A percentile compares a stretch with the other conserved stretches of the same genome.
Evolutionary conservation across 92 coral and sea anemone species (phyloP).

Genomic region (Meandrina meandrites): DNA sequence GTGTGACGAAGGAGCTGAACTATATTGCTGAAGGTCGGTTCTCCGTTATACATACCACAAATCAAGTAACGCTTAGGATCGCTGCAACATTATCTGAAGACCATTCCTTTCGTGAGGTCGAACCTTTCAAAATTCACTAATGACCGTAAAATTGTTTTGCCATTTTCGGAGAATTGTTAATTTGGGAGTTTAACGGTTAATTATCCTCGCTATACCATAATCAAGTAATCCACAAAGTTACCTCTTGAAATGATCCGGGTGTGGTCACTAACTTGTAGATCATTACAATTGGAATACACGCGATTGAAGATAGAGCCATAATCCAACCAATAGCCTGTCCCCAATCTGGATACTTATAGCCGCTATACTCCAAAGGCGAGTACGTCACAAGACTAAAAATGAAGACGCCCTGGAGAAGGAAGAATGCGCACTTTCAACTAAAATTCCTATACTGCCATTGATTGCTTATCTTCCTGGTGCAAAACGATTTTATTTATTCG

Average conservation of each 20-base stretch:
- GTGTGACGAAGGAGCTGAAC: no score
- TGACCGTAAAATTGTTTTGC: no score
- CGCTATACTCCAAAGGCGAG: slow-evolving; percentile 63
- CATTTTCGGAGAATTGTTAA: not conserved
- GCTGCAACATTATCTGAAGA: not conserved
- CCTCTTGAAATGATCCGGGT: slow-evolving; percentile 71
- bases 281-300: slow-evolving; percentile 66
- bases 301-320: slow-evolving; percentile 73
- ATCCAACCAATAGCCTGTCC: slow-evolving; percentile 79
- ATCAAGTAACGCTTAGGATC: no score
- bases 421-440: not conserved
- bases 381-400: slow-evolving; percentile 81
- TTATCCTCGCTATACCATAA: not conserved
- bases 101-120: not conserved
- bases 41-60: no score
- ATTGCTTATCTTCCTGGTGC: no score
- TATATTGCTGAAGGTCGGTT: no score
- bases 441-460: no score
- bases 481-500: no score
- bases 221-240: not conserved
- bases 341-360: slow-evolving; percentile 65
- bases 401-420: slow-evolving; percentile 53
- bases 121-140: not conserved
- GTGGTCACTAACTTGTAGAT: slow-evolving; percentile 65
- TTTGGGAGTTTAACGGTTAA: not conserved